A percentile compares a stretch with the other conserved stretches of the same genome.
Evolutionary conservation across 2,797 vertebrate genomes (phyloP).

Genomic region (Rachycentron canadum): DNA sequence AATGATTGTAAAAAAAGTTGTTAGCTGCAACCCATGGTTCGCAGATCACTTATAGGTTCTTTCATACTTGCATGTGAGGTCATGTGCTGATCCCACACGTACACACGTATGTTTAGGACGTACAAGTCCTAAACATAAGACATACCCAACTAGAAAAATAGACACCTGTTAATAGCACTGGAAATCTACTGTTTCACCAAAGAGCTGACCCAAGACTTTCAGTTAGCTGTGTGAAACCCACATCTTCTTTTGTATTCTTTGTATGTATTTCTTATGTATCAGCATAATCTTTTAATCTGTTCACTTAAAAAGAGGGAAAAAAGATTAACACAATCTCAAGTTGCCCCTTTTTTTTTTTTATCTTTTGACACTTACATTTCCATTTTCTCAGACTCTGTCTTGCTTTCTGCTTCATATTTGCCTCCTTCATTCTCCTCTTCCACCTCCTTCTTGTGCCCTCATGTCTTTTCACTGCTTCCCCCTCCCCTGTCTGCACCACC

Average conservation of each 20-base stretch:
- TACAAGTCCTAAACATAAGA: constrained; percentile 20
- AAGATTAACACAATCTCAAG: constrained; percentile 29
- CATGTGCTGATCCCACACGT: constrained; percentile 10
- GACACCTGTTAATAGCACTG: constrained; percentile 16
- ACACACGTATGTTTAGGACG: too few species aligned
- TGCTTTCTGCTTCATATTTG: constrained; percentile 36
- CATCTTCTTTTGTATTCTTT: constrained; percentile 27
- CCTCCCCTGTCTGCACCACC: constrained; percentile 23
- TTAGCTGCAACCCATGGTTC: neutral
- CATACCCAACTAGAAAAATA: constrained; percentile 9
- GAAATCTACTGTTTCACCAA: constrained; percentile 18
- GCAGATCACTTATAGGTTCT: neutral
- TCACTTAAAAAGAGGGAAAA: constrained; percentile 29
- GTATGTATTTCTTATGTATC: constrained; percentile 3
- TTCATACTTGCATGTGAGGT: neutral
- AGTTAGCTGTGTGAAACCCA: constrained; percentile 33
- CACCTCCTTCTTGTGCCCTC: constrained; percentile 38
- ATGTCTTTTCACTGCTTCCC: constrained; percentile 44
- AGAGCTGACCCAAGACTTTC: constrained; percentile 22
- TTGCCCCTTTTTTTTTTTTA: constrained; percentile 37
- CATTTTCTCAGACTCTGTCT: constrained; percentile 43
- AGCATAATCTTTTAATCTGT: constrained; percentile 44
- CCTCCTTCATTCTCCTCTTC: constrained; percentile 31
- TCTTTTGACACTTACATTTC: constrained; percentile 41
- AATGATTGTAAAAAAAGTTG: neutral